Conservation (phyloP, 2,113 vertebrate genomes). For the Austrofundulus limnaeus region DNA sequence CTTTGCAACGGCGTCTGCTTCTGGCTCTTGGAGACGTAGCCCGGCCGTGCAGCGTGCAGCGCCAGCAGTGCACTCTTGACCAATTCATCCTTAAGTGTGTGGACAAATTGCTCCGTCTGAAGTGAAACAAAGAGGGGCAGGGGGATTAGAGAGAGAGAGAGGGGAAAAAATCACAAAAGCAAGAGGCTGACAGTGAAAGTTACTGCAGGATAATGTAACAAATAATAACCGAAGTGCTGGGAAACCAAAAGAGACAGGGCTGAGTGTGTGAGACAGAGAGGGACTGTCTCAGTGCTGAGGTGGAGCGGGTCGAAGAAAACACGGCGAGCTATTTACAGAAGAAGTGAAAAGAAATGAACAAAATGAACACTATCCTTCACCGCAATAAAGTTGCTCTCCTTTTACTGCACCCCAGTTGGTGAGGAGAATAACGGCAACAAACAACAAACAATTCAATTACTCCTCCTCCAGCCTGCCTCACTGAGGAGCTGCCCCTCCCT, state of each 20-base stretch:
- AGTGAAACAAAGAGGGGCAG: conserved; percentile 23
- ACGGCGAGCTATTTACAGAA: conserved; percentile 47
- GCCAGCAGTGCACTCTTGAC: conserved; percentile 93
- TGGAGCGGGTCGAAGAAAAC: conserved; percentile 28
- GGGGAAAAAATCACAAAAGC: too few species aligned
- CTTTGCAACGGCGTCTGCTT: conserved; percentile 32
- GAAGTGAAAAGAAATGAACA: conserved; percentile 39
- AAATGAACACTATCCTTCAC: conserved; percentile 50
- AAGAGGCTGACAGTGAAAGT: conserved; percentile 24
- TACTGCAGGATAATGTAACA: conserved; percentile 22
- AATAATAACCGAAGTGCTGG: conserved; percentile 37
- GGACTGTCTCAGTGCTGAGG: conserved; percentile 10
- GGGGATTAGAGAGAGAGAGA: conserved; percentile 1
- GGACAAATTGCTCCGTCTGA: conserved; percentile 94
- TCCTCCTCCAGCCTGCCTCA: conserved; percentile 49
- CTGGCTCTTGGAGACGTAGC: conserved; percentile 83
- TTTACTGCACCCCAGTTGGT: conserved; percentile 36
- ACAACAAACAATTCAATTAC: conserved; percentile 80
- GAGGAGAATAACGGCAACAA: conserved; percentile 62
- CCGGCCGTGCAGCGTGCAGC: conserved; percentile 89
- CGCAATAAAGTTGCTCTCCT: conserved; percentile 43
- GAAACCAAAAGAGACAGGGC: conserved; percentile 39
- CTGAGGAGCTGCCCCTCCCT: conserved; percentile 31
- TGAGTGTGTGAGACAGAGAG: conserved; percentile 29
- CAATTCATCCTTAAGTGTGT: conserved; percentile 94